A percentile compares a stretch with the other conserved stretches of the same genome.
phyloP scores from a whole-genome alignment of 2,113 vertebrate species.

The Procavia capensis region DNA sequence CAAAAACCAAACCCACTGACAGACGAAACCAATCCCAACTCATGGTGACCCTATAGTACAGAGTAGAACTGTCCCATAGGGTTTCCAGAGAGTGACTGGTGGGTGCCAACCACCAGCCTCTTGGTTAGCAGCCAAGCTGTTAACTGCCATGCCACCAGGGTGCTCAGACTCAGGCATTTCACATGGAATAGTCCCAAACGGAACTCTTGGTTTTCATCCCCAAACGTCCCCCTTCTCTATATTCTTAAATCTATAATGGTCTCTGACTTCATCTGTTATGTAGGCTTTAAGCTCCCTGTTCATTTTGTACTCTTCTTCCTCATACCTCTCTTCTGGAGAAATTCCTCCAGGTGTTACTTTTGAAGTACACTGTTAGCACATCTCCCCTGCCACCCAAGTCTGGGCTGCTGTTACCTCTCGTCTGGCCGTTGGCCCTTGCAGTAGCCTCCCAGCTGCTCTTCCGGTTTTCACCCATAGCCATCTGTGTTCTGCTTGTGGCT shows the following conservation, averaged over 20 bases:
- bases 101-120: too few relatives aligned
- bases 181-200: not conserved
- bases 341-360: not conserved
- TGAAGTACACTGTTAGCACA: not conserved
- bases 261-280: not conserved
- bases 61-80: too few relatives aligned
- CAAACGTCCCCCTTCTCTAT: not conserved
- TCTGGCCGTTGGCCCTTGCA: not conserved
- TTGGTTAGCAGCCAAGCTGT: too few relatives aligned
- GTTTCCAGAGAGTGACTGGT: too few relatives aligned
- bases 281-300: constrained; percentile 19
- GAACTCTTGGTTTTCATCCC: not conserved
- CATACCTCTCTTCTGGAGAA: not conserved
- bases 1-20: too few relatives aligned
- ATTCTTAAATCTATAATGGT: not conserved
- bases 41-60: too few relatives aligned
- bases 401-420: not conserved
- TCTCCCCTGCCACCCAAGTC: not conserved
- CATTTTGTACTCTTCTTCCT: not conserved
- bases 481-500: not conserved
- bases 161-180: not conserved
- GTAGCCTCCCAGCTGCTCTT: not conserved
- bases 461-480: not conserved
- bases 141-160: too few relatives aligned
- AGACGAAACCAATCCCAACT: too few relatives aligned